Evolutionary conservation across 1,140 invertebrate genomes (phyloP).

Genomic region (Danaus melanippus): DNA sequence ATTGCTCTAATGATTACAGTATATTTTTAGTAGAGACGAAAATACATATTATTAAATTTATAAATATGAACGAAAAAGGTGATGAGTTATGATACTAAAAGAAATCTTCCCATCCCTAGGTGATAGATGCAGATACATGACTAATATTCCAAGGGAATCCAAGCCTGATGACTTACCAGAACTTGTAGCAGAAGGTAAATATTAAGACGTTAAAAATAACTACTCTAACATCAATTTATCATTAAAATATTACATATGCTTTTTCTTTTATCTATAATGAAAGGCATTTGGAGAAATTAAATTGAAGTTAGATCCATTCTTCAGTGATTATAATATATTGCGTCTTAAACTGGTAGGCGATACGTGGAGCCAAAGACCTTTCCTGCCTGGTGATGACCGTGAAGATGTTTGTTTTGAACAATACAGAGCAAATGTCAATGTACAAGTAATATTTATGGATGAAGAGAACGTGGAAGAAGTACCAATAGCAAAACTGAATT

Average conservation of each 20-base stretch:
- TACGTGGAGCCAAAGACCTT: slow-evolving; percentile 38
- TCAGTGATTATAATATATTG: too few species aligned
- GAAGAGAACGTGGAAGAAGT: slow-evolving; percentile 61
- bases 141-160: slow-evolving; percentile 34
- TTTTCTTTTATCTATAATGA: too few species aligned
- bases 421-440: slow-evolving; percentile 22
- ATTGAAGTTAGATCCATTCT: too few species aligned
- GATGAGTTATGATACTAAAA: too few species aligned
- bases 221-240: too few species aligned
- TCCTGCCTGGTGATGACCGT: slow-evolving; percentile 36
- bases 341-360: slow-evolving; percentile 17
- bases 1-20: too few species aligned
- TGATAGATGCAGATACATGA: slow-evolving; percentile 42
- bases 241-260: too few species aligned
- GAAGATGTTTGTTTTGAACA: slow-evolving; percentile 49
- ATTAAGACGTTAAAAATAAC: neutral
- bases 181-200: slow-evolving; percentile 36
- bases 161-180: slow-evolving; percentile 35
- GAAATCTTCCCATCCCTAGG: too few species aligned
- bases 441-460: slow-evolving; percentile 54
- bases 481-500: slow-evolving; percentile 61
- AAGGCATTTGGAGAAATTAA: too few species aligned
- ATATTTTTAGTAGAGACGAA: too few species aligned
- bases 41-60: too few species aligned
- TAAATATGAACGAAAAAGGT: too few species aligned